Evolutionary conservation across 2,888 invertebrate genomes (phyloP).

Genomic region (Baronia brevicornis): DNA sequence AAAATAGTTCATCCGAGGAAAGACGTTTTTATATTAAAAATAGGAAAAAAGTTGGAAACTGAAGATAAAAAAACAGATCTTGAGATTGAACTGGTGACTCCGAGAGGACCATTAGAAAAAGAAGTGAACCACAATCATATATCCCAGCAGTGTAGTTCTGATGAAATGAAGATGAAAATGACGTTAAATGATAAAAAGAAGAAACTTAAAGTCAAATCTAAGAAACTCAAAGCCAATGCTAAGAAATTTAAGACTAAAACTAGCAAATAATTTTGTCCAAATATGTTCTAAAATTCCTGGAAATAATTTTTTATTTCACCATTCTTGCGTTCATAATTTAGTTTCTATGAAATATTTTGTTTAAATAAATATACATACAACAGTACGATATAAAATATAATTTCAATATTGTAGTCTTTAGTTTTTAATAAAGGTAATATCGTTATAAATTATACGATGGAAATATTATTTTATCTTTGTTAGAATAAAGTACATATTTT

Average conservation of each 20-base stretch:
- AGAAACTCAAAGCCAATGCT: constrained; percentile 25
- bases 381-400: too few species aligned
- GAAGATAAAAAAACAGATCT: constrained; percentile 65
- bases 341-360: too few species aligned
- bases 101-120: constrained; percentile 43
- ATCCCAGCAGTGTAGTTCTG: constrained; percentile 42
- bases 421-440: not conserved
- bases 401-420: too few species aligned
- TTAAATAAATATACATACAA: constrained; percentile 2
- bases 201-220: constrained; percentile 23
- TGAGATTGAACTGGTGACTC: constrained; percentile 64
- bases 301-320: constrained; percentile 7
- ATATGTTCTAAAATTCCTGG: constrained; percentile 16
- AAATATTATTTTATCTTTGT: too few species aligned
- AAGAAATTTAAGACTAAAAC: constrained; percentile 25
- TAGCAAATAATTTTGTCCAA: constrained; percentile 21
- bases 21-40: constrained; percentile 66
- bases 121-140: constrained; percentile 30
- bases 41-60: constrained; percentile 63
- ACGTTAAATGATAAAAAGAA: constrained; percentile 15
- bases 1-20: constrained; percentile 52
- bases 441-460: too few species aligned
- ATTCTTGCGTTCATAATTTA: too few species aligned
- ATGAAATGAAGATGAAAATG: constrained; percentile 26
- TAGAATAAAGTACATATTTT: constrained; percentile 3